Percentiles rank a stretch among this genome's conserved stretches.
phyloP scores from a whole-genome alignment of 2,113 vertebrate genomes.

The Catharus bicknelli region DNA sequence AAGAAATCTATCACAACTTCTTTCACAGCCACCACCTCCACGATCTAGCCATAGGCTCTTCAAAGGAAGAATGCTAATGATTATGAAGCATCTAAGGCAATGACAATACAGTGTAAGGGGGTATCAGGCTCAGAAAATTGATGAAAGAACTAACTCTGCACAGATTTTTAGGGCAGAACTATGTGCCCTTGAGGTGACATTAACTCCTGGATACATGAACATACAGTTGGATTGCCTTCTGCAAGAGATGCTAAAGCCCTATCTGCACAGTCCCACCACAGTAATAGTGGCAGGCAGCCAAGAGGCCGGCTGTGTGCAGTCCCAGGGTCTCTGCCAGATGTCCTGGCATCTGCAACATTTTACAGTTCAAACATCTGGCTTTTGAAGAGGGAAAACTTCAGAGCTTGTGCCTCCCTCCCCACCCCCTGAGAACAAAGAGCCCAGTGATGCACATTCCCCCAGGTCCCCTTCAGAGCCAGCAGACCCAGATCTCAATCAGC shows the following conservation, averaged over 20 bases:
- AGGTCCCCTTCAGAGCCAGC: not conserved
- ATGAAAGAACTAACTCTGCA: not conserved
- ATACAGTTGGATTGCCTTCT: not conserved
- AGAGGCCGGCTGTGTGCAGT: not conserved
- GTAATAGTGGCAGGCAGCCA: conserved; percentile 25
- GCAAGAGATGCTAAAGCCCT: not conserved
- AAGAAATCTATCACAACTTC: not conserved
- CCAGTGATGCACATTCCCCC: not conserved
- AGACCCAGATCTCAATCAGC: not conserved
- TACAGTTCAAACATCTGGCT: conserved; percentile 44
- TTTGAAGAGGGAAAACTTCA: conserved; percentile 22
- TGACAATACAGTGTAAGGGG: not conserved
- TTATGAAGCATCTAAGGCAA: not conserved
- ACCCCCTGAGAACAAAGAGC: conserved; percentile 47
- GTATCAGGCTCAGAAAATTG: not conserved
- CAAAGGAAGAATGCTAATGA: not conserved
- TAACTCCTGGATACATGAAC: not conserved
- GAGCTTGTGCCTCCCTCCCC: not conserved
- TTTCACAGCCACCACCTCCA: not conserved
- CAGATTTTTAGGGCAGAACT: not conserved
- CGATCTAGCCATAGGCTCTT: not conserved
- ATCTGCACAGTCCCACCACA: not conserved
- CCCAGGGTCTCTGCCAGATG: conserved; percentile 23
- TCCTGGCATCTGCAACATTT: conserved; percentile 33
- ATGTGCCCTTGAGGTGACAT: not conserved